These are phyloP conservation scores for Pantherophis vulpinus DNA, from an alignment of 2,797 vertebrate species.

Conservation along the genomic window DNA sequence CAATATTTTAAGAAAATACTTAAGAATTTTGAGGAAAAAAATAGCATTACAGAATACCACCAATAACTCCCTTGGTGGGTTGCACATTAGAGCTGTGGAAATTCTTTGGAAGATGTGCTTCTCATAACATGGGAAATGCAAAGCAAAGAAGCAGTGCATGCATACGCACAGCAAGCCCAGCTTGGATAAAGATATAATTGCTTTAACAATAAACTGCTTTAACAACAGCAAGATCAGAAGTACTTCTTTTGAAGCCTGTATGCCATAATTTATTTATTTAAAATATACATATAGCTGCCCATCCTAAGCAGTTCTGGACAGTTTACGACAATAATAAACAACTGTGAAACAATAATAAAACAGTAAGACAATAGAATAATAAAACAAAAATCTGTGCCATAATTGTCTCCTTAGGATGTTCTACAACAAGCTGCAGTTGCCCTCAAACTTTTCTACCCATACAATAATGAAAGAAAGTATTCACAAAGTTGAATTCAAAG, in stretches of 20 bases:
- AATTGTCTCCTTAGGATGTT: neutral
- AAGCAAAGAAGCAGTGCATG: neutral
- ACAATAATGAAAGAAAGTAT: neutral
- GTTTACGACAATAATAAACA: neutral
- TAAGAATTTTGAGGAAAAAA: neutral
- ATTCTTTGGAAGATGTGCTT: neutral
- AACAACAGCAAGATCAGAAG: neutral
- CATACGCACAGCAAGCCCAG: neutral
- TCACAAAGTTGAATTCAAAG: neutral
- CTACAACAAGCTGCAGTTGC: neutral
- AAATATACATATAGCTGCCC: neutral
- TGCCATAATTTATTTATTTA: neutral
- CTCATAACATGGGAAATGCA: neutral
- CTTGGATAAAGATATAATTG: neutral
- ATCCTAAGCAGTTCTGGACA: neutral
- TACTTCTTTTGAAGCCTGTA: neutral
- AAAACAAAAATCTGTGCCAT: neutral
- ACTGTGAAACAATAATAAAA: neutral
- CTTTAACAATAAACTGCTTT: neutral
- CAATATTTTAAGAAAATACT: neutral
- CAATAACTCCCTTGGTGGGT: neutral
- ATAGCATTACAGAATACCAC: neutral
- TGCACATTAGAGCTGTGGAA: neutral
- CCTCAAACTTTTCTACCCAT: neutral
- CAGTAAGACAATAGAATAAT: neutral